Base-by-base conservation (phyloP, 2,113 vertebrate species). In the Coreoperca whiteheadi region DNA sequence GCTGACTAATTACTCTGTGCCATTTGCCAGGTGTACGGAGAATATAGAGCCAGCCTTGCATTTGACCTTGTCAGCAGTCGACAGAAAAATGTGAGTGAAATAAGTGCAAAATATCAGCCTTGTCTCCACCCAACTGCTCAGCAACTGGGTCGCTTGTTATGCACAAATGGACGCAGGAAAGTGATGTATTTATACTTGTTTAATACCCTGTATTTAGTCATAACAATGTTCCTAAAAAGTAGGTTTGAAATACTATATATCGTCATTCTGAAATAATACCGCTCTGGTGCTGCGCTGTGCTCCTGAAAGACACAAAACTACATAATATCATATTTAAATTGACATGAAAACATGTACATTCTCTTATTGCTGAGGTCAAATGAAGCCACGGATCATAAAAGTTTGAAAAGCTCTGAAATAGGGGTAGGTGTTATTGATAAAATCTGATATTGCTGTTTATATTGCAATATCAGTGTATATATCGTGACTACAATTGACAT, bases 31-130 rank as follows among this genome's bases (percentile, higher is more conserved):
- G 98, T 99, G 32, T 99, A 99, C 81, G 97, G 98, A 87, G 98
- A 99, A 93, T 99, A 99, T 90, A 96, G 97, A 95, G 98, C 98
- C 73, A 99, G 98, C 88, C 96, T 99, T 80, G 98, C 98, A 59
- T 99, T 99, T 93, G 98, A 99, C 93, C 96, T 99, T 63, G 98
- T 99, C 93, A 99, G 98, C 96, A 99, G 98, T 93, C 96, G 98
- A 78, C 98, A 99, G 93, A 99, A 99, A 95, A 99, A 99, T 86
- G 98, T 99, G 92, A 97, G 98, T 91, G 4, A 59, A 73, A 77
- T 46, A 16, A 32, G 32, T 23, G 51, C 2, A 63, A 30, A n/a
- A 53, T 6, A 18, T 51, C 21, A 34, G 7, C 48, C 54, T 15
- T 28, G 2, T 20, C 34, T 43, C 39, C 12, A 57, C 10, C 9